These are phyloP conservation scores for Dipodomys stephensi DNA, from an alignment of 2,113 vertebrate genomes.

Conservation along the genomic window DNA sequence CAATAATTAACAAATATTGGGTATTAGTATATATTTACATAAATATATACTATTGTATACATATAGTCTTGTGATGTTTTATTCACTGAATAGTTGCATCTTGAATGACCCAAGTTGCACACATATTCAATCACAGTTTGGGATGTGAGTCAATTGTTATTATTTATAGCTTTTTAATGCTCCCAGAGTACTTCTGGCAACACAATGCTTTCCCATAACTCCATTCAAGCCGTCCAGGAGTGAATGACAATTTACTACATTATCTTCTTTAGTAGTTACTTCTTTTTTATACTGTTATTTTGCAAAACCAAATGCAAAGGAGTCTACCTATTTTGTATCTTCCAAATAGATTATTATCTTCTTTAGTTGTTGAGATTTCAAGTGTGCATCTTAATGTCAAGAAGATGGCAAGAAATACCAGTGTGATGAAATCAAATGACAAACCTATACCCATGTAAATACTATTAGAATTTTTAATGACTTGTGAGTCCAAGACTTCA, in stretches of 20 bases:
- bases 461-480: slow-evolving; percentile 19
- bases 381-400: slow-evolving; percentile 39
- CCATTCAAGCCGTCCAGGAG: background rate
- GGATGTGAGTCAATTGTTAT: background rate
- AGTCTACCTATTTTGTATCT: background rate
- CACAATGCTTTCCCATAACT: background rate
- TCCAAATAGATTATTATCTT: slow-evolving; percentile 15
- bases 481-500: slow-evolving; percentile 32
- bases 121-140: background rate
- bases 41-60: background rate
- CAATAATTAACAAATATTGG: slow-evolving; percentile 26
- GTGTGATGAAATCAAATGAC: slow-evolving; percentile 55
- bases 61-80: background rate
- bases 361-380: slow-evolving; percentile 23
- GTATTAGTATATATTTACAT: background rate
- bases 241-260: background rate
- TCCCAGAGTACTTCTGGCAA: background rate
- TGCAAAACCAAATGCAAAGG: background rate
- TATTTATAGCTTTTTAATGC: background rate
- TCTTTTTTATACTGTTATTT: background rate
- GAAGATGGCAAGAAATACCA: slow-evolving; percentile 53
- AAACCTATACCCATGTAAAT: slow-evolving; percentile 32
- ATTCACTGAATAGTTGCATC: background rate
- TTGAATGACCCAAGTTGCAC: background rate
- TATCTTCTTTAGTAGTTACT: background rate